Evolutionary conservation across 2,888 invertebrate species (phyloP), one percentile per base, ranked within the genome.

Genomic region (Drosophila lutescens): DNA sequence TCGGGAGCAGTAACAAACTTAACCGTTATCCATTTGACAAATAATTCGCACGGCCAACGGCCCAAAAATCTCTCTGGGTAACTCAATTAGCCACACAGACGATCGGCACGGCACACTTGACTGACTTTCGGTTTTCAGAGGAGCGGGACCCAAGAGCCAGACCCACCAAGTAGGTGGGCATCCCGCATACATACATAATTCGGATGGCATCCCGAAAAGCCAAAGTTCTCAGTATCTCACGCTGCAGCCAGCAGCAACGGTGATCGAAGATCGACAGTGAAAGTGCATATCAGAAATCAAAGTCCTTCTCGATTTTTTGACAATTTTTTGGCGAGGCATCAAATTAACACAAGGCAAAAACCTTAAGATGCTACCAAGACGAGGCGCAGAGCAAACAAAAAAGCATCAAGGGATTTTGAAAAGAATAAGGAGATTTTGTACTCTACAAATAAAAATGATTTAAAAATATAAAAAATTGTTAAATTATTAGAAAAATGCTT

Each of bases 231-330:
- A 82, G 78, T 85, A 82, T 84, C 87, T 87, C 83, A 84, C 84
- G 86, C 77, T 84, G 88, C 83, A 87, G 61, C 56, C 30, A 30
- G 30, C 30, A 30, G 30, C 79, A 59, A 59, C 40, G 51, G 47
- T 23, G 53, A 32, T 20, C 15, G 38, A 55, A 44, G 55, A 73
- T 36, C 53, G 36, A 38, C 49, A 65, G 87, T 87, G 86, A 87
- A 87, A 86, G 83, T 86, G 84, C 84, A 87, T 34, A 30, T 79
- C 84, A 79, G 74, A 83, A 88, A 86, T 86, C 88, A 88, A 83
- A 84, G 83, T 74, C 76, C 59, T 77, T 73, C 63, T 76, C 77
- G 69, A 73, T 63, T 74, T 79, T 80, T 86, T 80, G 82, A 85
- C 78, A 81, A 84, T 68, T 78, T 79, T 84, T 68, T 76, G 75